Evolutionary conservation across 2,797 vertebrate genomes (phyloP), one percentile per base, ranked within the genome.

Genomic region (Chelon labrosus): DNA sequence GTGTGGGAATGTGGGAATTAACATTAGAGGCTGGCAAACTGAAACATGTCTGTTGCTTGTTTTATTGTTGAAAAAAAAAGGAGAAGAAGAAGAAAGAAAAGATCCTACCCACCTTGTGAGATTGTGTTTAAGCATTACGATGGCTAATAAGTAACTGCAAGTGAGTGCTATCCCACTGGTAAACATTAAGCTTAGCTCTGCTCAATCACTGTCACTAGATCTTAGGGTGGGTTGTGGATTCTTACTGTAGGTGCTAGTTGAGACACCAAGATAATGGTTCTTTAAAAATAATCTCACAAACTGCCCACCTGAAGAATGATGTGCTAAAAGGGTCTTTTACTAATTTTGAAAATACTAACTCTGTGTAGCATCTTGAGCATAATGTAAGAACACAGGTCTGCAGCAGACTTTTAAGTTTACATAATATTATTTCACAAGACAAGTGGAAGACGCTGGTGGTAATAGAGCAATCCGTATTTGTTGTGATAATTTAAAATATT

Each of bases 61-160:
- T 61, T 7, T n/a, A n/a, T n/a, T n/a, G n/a, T n/a, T n/a, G n/a
- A n/a, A n/a, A n/a, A n/a, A n/a, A n/a, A n/a, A n/a, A n/a, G n/a
- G n/a, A n/a, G n/a, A n/a, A n/a, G n/a, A n/a, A n/a, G n/a, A n/a
- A n/a, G n/a, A n/a, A n/a, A n/a, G 51, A 54, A 69, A 53, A 41
- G 47, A 57, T 74, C 47, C 19, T 14, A 19, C 52, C 62, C 44
- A 58, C 42, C 2, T 39, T 54, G 41, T 70, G 49, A 55, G 35
- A 75, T 65, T 79, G 58, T 79, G 50, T 70, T 51, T 19, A 52
- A 27, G 69, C 65, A 65, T 75, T 55, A 53, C 12, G 50, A 12
- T 68, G 39, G 83, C 73, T 88, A 91, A 90, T 85, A n/a, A 82
- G 20, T 84, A 85, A 90, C 85, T 65, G 14, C 49, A 47, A 58